A percentile compares a stretch with the other conserved stretches of the same genome.
phyloP scores from a whole-genome alignment of 53 echinoderm and acorn worm genomes.

The Paelopatides confundens region DNA sequence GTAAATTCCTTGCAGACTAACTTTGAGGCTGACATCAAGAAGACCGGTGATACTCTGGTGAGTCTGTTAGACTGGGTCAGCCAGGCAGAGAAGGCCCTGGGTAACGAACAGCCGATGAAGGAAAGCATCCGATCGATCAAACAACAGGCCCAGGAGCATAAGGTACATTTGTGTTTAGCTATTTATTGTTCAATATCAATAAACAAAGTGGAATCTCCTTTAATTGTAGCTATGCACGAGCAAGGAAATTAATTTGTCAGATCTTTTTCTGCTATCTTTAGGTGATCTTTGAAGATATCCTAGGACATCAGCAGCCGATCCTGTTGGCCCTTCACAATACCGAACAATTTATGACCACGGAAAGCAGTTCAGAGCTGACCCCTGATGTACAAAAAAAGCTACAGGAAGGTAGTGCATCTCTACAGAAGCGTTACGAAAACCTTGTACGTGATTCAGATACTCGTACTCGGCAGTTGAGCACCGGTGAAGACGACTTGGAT shows the following conservation, averaged over 20 bases:
- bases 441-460: constrained; percentile 73
- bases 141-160: constrained; percentile 86
- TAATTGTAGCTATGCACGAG: no score
- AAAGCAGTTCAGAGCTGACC: constrained; percentile 68
- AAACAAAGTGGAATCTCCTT: no score
- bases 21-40: constrained; percentile 90
- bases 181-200: neutral
- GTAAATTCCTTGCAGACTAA: constrained; percentile 52
- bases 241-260: no score
- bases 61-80: constrained; percentile 92
- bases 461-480: constrained; percentile 75
- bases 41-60: constrained; percentile 59
- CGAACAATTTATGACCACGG: constrained; percentile 78
- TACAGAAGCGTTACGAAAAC: constrained; percentile 79
- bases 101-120: constrained; percentile 83
- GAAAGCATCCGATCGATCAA: constrained; percentile 75
- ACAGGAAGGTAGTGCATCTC: constrained; percentile 74
- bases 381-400: constrained; percentile 93
- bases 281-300: constrained; percentile 91
- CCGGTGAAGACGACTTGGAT: constrained; percentile 68
- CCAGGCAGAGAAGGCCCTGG: constrained; percentile 82
- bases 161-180: constrained; percentile 58
- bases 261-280: constrained; percentile 2
- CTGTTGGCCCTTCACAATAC: constrained; percentile 91
- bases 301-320: constrained; percentile 96